phyloP scores from a whole-genome alignment of 1,140 invertebrate genomes.

The Nephila pilipes region DNA sequence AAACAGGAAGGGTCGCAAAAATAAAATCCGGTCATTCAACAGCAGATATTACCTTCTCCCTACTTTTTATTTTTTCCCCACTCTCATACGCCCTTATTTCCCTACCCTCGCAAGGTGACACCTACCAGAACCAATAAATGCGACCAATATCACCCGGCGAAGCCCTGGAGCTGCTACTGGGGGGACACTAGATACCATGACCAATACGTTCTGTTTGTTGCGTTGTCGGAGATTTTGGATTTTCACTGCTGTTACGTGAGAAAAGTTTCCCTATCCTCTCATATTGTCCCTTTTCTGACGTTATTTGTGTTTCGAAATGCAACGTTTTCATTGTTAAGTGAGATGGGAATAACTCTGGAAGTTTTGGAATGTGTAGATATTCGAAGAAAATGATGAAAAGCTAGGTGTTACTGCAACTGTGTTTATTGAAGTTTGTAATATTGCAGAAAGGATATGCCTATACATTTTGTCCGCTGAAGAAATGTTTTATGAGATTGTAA shows the following conservation, averaged over 20 bases:
- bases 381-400: background rate
- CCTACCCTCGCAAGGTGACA: conserved; percentile 47
- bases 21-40: conserved; percentile 58
- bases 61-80: background rate
- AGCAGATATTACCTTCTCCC: conserved; percentile 46
- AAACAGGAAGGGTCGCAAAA: conserved; percentile 30
- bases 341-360: background rate
- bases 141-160: conserved; percentile 32
- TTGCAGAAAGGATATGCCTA: too few relatives aligned
- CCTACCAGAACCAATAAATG: conserved; percentile 61
- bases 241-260: conserved; percentile 4
- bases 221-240: conserved; percentile 25
- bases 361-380: background rate
- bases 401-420: background rate
- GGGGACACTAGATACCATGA: conserved; percentile 35
- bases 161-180: background rate
- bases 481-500: too few relatives aligned
- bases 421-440: conserved; percentile 8
- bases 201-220: conserved; percentile 52
- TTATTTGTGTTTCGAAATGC: conserved; percentile 16
- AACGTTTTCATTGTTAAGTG: background rate
- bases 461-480: too few relatives aligned
- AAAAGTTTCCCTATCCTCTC: conserved; percentile 3
- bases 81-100: background rate
- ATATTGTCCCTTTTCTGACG: background rate